phyloP scores from a whole-genome alignment of 2,113 vertebrate species.

The Phoenicopterus ruber region DNA sequence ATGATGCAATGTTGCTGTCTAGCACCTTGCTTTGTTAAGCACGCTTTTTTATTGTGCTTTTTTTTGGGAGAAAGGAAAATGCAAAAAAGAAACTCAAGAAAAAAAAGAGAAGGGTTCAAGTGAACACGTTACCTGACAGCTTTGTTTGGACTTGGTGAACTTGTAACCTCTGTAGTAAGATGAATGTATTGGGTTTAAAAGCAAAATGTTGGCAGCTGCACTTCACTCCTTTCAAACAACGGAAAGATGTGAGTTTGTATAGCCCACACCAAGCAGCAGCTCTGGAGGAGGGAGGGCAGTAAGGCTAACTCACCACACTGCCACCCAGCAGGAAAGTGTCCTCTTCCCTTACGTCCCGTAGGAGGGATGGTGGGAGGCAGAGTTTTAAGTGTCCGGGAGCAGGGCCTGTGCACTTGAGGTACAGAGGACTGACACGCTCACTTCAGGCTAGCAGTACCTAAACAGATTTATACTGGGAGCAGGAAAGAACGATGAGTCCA shows the following conservation, averaged over 20 bases:
- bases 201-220: neutral
- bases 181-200: neutral
- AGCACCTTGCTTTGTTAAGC: neutral
- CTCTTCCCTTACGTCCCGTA: neutral
- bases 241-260: neutral
- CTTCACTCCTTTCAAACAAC: neutral
- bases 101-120: neutral
- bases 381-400: neutral
- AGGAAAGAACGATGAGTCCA: neutral
- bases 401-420: neutral
- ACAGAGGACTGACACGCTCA: neutral
- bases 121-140: neutral
- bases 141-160: neutral
- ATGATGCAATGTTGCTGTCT: neutral
- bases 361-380: neutral
- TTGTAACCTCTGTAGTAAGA: neutral
- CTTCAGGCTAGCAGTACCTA: neutral
- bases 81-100: neutral
- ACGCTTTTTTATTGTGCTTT: neutral
- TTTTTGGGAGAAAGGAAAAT: neutral
- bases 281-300: neutral
- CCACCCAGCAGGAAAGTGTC: neutral
- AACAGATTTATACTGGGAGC: neutral
- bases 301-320: neutral
- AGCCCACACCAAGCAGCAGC: neutral